phyloP scores from a whole-genome alignment of 2,113 vertebrate genomes.

The Thamnaconus septentrionalis region DNA sequence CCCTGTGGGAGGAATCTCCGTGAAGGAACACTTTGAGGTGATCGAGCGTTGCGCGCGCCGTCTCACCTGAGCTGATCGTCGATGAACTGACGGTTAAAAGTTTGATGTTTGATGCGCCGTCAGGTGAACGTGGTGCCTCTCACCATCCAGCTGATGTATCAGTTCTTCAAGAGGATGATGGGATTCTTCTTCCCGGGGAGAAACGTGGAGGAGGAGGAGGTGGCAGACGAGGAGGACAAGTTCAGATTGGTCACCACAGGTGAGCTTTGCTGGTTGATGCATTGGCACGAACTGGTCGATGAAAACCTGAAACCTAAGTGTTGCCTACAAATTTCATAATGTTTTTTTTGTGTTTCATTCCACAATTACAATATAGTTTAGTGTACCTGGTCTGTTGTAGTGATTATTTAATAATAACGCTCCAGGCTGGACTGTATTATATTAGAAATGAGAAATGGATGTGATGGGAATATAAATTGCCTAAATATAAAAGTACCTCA shows the following conservation, averaged over 20 bases:
- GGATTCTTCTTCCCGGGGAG: conserved; percentile 97
- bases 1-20: conserved; percentile 95
- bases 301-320: neutral
- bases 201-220: conserved; percentile 94
- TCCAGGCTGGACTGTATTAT: too few species aligned
- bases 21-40: conserved; percentile 99
- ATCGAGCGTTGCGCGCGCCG: neutral
- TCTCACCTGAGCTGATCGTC: neutral
- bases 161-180: conserved; percentile 99
- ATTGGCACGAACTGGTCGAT: too few species aligned
- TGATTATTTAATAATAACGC: too few species aligned
- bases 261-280: conserved; percentile 47
- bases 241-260: conserved; percentile 96
- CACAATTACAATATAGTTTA: too few species aligned
- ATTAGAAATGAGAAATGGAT: too few species aligned
- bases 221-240: conserved; percentile 97
- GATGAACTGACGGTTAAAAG: neutral
- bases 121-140: conserved; percentile 98
- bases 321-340: too few species aligned
- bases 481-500: too few species aligned
- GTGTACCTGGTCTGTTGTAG: too few species aligned
- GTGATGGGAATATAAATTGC: too few species aligned
- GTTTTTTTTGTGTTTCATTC: too few species aligned
- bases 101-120: neutral
- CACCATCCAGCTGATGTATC: conserved; percentile 97